These are phyloP conservation scores for Molorchus minor DNA, from an alignment of 2,888 invertebrate genomes.

Conservation along the genomic window DNA sequence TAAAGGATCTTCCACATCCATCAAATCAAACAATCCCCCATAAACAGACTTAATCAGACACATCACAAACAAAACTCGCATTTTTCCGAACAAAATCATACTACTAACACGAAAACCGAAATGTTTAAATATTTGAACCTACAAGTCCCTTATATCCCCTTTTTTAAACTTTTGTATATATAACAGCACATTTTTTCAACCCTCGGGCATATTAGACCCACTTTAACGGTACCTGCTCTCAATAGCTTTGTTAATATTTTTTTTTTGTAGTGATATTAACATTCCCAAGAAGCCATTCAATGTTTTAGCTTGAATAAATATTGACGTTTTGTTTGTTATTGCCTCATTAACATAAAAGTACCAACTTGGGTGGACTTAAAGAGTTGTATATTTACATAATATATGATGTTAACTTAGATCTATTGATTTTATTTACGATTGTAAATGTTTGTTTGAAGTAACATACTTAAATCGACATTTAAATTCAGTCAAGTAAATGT, in stretches of 20 bases:
- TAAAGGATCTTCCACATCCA: conserved; percentile 53
- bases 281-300: neutral
- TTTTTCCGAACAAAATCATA: neutral
- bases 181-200: conserved; percentile 36
- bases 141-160: conserved; percentile 34
- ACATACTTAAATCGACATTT: neutral
- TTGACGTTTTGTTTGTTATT: neutral
- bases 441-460: neutral
- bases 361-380: neutral
- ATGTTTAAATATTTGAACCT: neutral
- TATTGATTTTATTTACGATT: neutral
- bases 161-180: conserved; percentile 32
- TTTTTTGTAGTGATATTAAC: neutral
- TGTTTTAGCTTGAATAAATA: neutral
- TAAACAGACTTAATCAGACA: conserved; percentile 5
- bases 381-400: neutral
- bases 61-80: conserved; percentile 8
- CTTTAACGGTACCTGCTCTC: conserved; percentile 5
- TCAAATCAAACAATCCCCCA: conserved; percentile 52
- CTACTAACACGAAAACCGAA: neutral
- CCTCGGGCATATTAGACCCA: neutral
- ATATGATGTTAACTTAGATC: no score
- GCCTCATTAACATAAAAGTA: neutral
- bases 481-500: neutral
- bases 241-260: conserved; percentile 11